Evolutionary conservation across 1,140 invertebrate species (phyloP), one percentile per base, ranked within the genome.

Genomic region (Drosophila punjabiensis): DNA sequence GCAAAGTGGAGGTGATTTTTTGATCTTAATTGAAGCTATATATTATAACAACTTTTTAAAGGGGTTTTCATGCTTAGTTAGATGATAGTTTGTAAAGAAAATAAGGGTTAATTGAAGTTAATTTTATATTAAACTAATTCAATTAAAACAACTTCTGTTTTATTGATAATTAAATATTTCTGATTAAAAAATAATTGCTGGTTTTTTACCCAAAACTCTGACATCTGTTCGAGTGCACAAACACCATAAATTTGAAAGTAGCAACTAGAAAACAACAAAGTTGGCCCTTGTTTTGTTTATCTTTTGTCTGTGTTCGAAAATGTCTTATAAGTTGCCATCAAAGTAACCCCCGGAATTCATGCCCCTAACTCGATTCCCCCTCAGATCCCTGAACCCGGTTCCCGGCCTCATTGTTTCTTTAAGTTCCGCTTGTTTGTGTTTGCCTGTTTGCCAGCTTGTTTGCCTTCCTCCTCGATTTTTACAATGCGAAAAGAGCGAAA

Each of bases 391-490:
- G 67, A 35, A 70, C 50, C 52, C 48, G 55, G 45, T 52, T 60
- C 50, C 52, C 48, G 55, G 45, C 58, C 64, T 37, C 63, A 64
- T 66, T 48, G 73, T 76, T 80, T 84, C 53, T 45, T 81, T 60
- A 62, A 65, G 60, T 82, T 85, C 66, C 79, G 71, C 68, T 59
- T 76, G 73, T 78, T 80, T 65, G 56, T 78, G 74, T 78, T 78
- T 48, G 45, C 24, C 53, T 56, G 33, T 56, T 60, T 43, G 48
- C 48, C 48, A n/a, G 61, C 62, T 63, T 83, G 83, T 84, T 79
- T 81, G 81, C 65, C 73, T 50, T 43, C 62, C 45, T 64, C 81
- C 53, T 64, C 77, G 62, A 83, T 78, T 78, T 79, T 77, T 78
- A 53, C 64, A 61, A 39, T 77, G 56, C 33, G 5, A 35, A 58